Evolutionary conservation across 2,797 vertebrate species (phyloP).

Genomic region (Coregonus suidteri): DNA sequence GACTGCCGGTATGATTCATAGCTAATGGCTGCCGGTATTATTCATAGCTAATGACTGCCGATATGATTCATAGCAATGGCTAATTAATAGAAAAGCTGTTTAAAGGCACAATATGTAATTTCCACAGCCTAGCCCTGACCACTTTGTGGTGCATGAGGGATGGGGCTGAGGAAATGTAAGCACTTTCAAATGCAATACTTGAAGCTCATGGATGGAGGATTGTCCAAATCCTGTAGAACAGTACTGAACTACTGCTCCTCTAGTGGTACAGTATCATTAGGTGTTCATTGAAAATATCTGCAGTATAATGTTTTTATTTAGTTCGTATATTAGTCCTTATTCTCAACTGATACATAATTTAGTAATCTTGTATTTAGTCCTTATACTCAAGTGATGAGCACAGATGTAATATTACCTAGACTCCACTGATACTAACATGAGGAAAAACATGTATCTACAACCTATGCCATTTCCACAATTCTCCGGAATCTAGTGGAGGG

Average conservation of each 20-base stretch:
- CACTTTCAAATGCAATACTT: background rate
- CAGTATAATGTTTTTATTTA: background rate
- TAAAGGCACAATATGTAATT: background rate
- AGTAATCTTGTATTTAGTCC: background rate
- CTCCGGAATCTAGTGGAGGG: no score
- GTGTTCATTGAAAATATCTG: background rate
- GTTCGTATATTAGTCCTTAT: background rate
- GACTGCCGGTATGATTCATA: no score
- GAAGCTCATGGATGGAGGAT: background rate
- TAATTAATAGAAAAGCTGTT: background rate
- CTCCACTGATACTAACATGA: background rate
- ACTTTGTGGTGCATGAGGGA: background rate
- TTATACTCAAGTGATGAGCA: background rate
- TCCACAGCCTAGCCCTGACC: background rate
- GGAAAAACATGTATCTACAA: background rate
- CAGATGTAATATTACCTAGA: background rate
- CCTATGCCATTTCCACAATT: constrained; percentile 20
- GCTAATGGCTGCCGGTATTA: background rate
- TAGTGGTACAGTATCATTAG: background rate
- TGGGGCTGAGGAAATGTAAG: background rate
- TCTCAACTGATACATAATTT: no score
- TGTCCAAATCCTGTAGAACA: background rate
- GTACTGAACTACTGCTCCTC: background rate
- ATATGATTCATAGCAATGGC: background rate
- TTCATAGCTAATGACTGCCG: background rate